phyloP scores from a whole-genome alignment of 2,113 vertebrate species.

The Vulpes lagopus region DNA sequence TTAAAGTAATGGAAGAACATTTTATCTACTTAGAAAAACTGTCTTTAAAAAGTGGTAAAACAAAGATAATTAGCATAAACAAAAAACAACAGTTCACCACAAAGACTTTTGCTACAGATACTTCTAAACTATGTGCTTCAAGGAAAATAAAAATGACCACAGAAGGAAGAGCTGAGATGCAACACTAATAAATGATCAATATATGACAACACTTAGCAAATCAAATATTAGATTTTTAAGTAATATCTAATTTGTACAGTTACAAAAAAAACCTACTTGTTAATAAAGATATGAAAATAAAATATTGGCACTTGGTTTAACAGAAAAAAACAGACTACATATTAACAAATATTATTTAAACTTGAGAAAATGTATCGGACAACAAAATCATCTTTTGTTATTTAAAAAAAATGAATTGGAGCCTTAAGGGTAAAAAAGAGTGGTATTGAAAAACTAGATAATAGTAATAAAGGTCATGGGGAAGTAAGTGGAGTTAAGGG shows the following conservation, averaged over 20 bases:
- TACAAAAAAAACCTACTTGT: not conserved
- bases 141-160: slow-evolving; percentile 10
- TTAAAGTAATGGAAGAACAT: not conserved
- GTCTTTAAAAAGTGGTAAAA: not conserved
- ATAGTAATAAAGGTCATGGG: not conserved
- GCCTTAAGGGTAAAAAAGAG: not conserved
- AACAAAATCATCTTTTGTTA: slow-evolving; percentile 25
- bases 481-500: not conserved
- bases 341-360: not conserved
- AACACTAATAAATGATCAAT: not conserved
- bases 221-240: not conserved
- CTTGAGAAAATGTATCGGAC: not conserved
- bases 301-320: not conserved
- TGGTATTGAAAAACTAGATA: not conserved
- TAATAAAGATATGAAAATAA: slow-evolving; percentile 12
- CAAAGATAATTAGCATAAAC: not conserved
- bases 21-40: not conserved
- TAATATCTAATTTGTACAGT: not conserved
- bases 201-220: not conserved
- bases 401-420: not conserved
- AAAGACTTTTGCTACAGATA: not conserved
- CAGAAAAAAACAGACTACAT: slow-evolving; percentile 13
- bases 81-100: not conserved
- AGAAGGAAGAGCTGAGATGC: not conserved
- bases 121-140: not conserved